Evolutionary conservation across 2,888 invertebrate species (phyloP).

Genomic region (Ephialtes manifestator): DNA sequence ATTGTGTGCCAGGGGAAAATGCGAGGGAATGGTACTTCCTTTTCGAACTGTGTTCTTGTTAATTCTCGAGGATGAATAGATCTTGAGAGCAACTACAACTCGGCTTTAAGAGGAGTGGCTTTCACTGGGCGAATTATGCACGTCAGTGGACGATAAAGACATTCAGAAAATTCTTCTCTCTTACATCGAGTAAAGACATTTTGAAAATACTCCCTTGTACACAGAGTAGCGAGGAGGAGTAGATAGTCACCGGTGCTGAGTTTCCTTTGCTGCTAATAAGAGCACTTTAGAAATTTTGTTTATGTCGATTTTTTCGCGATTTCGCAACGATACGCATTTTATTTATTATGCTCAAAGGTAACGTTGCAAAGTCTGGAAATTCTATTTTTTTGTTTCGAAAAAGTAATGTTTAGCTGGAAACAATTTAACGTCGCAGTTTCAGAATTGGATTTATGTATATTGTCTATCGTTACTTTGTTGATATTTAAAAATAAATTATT

Average conservation of each 20-base stretch:
- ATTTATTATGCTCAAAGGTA: not conserved
- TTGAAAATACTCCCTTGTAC: not conserved
- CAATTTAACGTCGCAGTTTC: not conserved
- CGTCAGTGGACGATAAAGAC: conserved; percentile 20
- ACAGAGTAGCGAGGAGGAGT: not conserved
- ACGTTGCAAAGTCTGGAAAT: not conserved
- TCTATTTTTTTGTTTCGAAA: not conserved
- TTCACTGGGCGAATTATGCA: conserved; percentile 7
- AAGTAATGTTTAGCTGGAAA: not conserved
- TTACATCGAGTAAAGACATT: not conserved
- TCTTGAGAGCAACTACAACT: not conserved
- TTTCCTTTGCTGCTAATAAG: conserved; percentile 8
- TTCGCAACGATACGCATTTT: not conserved
- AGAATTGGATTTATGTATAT: not conserved
- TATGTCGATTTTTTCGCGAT: not conserved
- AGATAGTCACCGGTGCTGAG: not conserved
- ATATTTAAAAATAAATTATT: not conserved
- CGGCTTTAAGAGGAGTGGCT: conserved; percentile 1
- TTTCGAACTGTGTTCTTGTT: conserved; percentile 13
- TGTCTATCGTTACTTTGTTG: not conserved
- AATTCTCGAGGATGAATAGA: conserved; percentile 22
- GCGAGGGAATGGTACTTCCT: conserved; percentile 27
- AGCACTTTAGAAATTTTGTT: conserved; percentile 4
- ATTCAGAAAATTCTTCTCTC: conserved; percentile 1
- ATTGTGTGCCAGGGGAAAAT: conserved; percentile 33